Conservation (phyloP, 1,140 invertebrate genomes). For the Sycobia sp. region DNA sequence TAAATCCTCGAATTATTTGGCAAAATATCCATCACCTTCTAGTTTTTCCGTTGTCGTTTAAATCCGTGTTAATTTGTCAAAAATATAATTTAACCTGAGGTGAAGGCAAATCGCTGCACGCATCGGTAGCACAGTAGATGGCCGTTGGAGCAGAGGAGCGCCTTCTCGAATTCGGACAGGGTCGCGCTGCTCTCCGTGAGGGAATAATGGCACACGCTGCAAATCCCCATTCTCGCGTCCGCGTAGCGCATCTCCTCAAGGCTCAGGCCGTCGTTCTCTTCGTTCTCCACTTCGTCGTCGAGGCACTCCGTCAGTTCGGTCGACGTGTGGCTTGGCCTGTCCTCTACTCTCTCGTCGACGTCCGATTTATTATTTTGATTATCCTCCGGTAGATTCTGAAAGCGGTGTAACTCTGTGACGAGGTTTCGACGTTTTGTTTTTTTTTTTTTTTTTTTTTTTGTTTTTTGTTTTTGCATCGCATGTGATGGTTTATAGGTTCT, state of each 20-base stretch:
- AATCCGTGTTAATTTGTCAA: not conserved
- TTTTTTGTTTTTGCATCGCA: too few relatives aligned
- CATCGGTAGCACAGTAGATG: conserved; percentile 51
- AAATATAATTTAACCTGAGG: conserved; percentile 41
- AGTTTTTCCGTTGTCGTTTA: not conserved
- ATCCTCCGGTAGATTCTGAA: too few relatives aligned
- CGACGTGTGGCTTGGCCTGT: conserved; percentile 33
- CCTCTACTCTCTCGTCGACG: conserved; percentile 28
- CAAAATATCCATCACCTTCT: too few relatives aligned
- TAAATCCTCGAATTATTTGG: too few relatives aligned
- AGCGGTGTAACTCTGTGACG: not conserved
- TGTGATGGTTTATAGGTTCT: too few relatives aligned
- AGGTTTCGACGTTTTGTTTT: not conserved
- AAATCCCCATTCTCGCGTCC: conserved; percentile 41
- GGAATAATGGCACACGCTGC: conserved; percentile 47
- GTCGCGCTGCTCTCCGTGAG: conserved; percentile 32
- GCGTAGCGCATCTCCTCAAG: conserved; percentile 23
- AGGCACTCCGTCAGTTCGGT: conserved; percentile 32
- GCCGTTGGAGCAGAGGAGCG: conserved; percentile 39
- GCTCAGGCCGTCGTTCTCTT: not conserved
- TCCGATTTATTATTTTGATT: conserved; percentile 18
- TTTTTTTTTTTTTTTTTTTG: too few relatives aligned
- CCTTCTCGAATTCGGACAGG: conserved; percentile 32
- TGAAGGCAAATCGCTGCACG: conserved; percentile 42
- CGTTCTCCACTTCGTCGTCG: conserved; percentile 27